phyloP scores from a whole-genome alignment of 2,888 invertebrate species.

The Anagyrus pseudococci region DNA sequence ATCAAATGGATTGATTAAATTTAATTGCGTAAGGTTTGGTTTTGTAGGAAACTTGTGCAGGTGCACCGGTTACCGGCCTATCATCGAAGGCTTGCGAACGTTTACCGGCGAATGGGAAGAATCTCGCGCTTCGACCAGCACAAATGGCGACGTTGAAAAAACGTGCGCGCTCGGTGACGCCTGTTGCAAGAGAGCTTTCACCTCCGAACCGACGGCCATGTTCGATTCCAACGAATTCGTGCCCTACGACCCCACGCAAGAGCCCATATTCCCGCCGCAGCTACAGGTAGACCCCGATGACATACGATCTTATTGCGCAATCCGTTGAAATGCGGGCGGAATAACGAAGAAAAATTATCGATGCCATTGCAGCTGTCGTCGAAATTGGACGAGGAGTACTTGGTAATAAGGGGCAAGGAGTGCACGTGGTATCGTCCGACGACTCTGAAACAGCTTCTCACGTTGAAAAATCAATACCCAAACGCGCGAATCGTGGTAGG shows the following conservation, averaged over 20 bases:
- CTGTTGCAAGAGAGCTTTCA: slow-evolving; percentile 64
- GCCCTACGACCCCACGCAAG: slow-evolving; percentile 81
- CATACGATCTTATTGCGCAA: background rate
- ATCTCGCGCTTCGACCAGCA: slow-evolving; percentile 45
- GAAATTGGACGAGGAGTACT: slow-evolving; percentile 66
- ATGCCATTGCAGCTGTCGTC: slow-evolving; percentile 52
- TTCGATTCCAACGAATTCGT: slow-evolving; percentile 69
- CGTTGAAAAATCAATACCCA: slow-evolving; percentile 71
- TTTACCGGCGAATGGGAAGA: slow-evolving; percentile 77
- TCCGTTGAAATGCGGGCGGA: too few species aligned
- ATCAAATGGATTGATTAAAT: background rate
- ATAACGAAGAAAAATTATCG: background rate
- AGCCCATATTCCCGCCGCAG: slow-evolving; percentile 92
- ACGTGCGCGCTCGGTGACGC: slow-evolving; percentile 70
- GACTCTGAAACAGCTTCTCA: slow-evolving; percentile 68
- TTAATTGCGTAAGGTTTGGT: slow-evolving; percentile 15
- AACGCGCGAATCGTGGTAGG: slow-evolving; percentile 82
- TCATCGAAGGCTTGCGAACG: slow-evolving; percentile 86
- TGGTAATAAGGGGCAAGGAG: slow-evolving; percentile 69
- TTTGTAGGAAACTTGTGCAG: slow-evolving; percentile 74
- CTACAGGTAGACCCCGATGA: slow-evolving; percentile 64
- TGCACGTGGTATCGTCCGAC: slow-evolving; percentile 79
- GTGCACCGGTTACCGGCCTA: slow-evolving; percentile 92
- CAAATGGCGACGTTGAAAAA: slow-evolving; percentile 39
- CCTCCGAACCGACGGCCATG: slow-evolving; percentile 56